These are phyloP conservation scores for Sebastes glaucus DNA, from an alignment of 2,797 vertebrate genomes.

Conservation along the genomic window DNA sequence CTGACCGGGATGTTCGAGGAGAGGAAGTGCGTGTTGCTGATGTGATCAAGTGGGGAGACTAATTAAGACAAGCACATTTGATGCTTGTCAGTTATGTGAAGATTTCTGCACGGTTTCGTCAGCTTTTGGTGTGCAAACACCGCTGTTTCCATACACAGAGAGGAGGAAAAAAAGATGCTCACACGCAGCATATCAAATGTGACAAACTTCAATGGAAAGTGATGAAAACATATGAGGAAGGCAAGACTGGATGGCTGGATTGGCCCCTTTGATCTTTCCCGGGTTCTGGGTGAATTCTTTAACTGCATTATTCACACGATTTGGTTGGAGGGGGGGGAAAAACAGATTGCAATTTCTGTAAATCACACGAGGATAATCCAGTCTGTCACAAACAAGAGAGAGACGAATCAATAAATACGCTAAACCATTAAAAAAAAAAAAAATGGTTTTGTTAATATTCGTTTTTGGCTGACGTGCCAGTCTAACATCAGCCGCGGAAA, in stretches of 20 bases:
- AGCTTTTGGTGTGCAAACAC: slow-evolving; percentile 58
- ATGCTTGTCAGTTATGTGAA: slow-evolving; percentile 52
- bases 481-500: neutral
- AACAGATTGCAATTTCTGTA: slow-evolving; percentile 47
- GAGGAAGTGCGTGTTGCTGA: neutral
- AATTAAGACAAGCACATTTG: slow-evolving; percentile 49
- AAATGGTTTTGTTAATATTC: slow-evolving; percentile 10
- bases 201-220: slow-evolving; percentile 73
- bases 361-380: slow-evolving; percentile 44
- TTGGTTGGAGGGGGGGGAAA: neutral
- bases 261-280: slow-evolving; percentile 69
- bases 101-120: slow-evolving; percentile 72
- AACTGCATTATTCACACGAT: slow-evolving; percentile 50
- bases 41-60: slow-evolving; percentile 46
- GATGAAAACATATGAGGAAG: slow-evolving; percentile 59
- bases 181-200: slow-evolving; percentile 64
- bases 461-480: neutral
- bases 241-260: slow-evolving; percentile 55
- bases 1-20: neutral
- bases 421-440: slow-evolving; percentile 9
- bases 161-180: slow-evolving; percentile 19
- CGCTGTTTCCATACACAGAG: slow-evolving; percentile 37
- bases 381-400: slow-evolving; percentile 33
- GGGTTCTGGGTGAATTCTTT: slow-evolving; percentile 49
- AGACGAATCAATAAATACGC: slow-evolving; percentile 44